These are phyloP conservation scores for Cosmorhoe ocellata DNA, from an alignment of 2,888 invertebrate species.

Conservation along the genomic window DNA sequence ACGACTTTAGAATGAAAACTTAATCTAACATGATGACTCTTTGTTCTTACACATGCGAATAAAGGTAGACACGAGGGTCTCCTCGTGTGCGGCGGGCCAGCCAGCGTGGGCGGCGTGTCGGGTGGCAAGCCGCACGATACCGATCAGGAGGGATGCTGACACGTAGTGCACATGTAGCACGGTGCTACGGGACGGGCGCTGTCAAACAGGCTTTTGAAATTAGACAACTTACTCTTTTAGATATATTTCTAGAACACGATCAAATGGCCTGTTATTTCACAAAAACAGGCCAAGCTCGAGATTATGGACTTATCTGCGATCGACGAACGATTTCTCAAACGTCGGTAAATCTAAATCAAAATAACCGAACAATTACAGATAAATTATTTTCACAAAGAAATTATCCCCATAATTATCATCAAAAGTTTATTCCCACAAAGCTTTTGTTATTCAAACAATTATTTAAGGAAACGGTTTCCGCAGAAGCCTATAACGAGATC, in stretches of 20 bases:
- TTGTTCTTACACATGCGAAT: too few species aligned
- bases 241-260: too few species aligned
- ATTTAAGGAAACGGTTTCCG: conserved; percentile 8
- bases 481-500: conserved; percentile 5
- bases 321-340: too few species aligned
- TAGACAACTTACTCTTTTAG: too few species aligned
- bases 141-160: conserved; percentile 5
- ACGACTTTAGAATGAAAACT: too few species aligned
- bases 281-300: too few species aligned
- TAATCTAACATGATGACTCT: too few species aligned
- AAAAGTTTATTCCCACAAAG: not conserved
- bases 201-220: too few species aligned
- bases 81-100: not conserved
- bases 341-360: not conserved
- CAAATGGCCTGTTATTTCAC: too few species aligned
- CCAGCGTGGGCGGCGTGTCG: not conserved
- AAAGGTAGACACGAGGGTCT: too few species aligned
- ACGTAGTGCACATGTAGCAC: conserved; percentile 3
- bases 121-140: not conserved
- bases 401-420: not conserved
- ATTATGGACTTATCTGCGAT: too few species aligned
- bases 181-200: too few species aligned
- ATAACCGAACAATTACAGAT: not conserved
- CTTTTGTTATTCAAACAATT: conserved; percentile 1
- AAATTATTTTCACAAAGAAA: not conserved